Base-by-base conservation (phyloP, 2,888 invertebrate genomes). In the Lissocephala sabroskyi region DNA sequence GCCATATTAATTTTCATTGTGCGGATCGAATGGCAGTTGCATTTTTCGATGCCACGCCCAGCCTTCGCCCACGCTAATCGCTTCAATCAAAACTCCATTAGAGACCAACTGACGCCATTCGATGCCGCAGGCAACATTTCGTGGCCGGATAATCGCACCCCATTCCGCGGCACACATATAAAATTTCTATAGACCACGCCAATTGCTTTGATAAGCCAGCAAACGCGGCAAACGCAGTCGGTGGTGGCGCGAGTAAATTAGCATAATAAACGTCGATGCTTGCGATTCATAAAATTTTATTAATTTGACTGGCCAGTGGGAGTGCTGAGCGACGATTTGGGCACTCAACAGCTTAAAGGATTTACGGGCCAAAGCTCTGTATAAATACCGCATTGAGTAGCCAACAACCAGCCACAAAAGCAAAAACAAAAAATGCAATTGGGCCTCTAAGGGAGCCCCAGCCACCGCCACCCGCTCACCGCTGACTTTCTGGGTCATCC, bases 1-100 rank as follows among this genome's bases (percentile, higher is more conserved):
- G 67, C 74, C 64, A 78, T 75, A 75, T 59, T 67, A 68, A 73
- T 75, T 64, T 60, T 47, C 60, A 71, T 71, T 68, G 73, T 60
- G 49, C 43, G 49, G 39, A 48, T 64, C 67, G 55, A 59, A 39
- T 32, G 30, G 30, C n/a, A n/a, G n/a, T n/a, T n/a, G n/a, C 30
- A 32, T 32, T 32, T 29, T 32, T 32, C 13, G 30, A 13, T 10
- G 30, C 30, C 23, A 23, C 23, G 23, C 23, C 23, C 7, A 3
- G 23, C 23, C 23, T 23, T 23, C 7, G 23, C 35, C 13, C 13
- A 35, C 30, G 30, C 17, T 35, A 35, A 35, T 35, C 35, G 35
- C 35, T 17, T 35, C 7, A 35, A 35, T 35, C 35, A 35, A 35
- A 35, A 16, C 4, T 13, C 35, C 35, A 35, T 35, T 35, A 35